Evolutionary conservation across 2,888 invertebrate genomes (phyloP).

Genomic region (Calameuta pallipes): DNA sequence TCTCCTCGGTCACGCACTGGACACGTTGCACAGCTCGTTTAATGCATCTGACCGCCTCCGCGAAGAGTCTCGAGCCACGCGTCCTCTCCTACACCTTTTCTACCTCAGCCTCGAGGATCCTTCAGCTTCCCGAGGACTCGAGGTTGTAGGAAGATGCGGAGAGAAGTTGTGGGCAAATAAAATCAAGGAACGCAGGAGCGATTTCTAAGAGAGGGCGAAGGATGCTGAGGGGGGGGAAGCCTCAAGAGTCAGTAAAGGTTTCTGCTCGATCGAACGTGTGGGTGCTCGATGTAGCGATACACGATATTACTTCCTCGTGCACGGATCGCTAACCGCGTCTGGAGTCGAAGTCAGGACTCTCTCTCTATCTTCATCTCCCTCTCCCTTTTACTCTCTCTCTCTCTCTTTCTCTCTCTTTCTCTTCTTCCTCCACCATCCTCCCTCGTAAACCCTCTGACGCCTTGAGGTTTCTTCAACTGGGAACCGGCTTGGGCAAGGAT

Average conservation of each 20-base stretch:
- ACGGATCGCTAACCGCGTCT: conserved; percentile 20
- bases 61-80: conserved; percentile 28
- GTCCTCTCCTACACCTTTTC: conserved; percentile 13
- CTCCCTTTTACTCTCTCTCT: conserved; percentile 10
- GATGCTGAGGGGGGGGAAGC: conserved; percentile 6
- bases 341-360: conserved; percentile 17
- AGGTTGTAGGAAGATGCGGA: not conserved
- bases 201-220: conserved; percentile 40
- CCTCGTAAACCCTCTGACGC: not conserved
- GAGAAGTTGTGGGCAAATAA: conserved; percentile 38
- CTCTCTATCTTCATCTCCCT: conserved; percentile 15
- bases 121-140: not conserved
- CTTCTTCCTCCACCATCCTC: conserved; percentile 1
- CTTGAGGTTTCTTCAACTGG: not conserved
- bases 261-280: conserved; percentile 56
- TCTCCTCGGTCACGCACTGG: not conserved
- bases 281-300: conserved; percentile 54
- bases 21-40: conserved; percentile 9
- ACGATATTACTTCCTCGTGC: conserved; percentile 47
- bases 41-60: conserved; percentile 43
- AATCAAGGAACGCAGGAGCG: conserved; percentile 48
- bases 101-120: not conserved
- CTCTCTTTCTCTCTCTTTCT: conserved; percentile 8
- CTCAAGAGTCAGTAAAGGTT: conserved; percentile 47
- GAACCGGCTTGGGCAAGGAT: not conserved